Evolutionary conservation across 2,113 vertebrate species (phyloP).

Genomic region (Peromyscus maniculatus): DNA sequence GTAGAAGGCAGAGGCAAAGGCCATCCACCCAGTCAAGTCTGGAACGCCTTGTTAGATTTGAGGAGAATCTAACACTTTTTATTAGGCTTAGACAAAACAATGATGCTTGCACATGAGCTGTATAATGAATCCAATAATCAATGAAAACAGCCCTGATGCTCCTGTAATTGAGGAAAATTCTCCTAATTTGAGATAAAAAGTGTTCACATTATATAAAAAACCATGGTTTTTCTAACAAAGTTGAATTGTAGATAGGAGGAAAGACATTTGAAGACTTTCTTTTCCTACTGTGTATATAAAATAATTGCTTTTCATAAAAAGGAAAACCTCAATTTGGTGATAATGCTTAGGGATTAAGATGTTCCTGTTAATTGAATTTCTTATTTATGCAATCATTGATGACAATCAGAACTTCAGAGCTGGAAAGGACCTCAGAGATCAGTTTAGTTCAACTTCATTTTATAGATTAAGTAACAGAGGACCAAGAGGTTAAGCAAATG

Average conservation of each 20-base stretch:
- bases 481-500: constrained; percentile 76
- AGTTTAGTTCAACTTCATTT: constrained; percentile 72
- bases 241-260: constrained; percentile 23
- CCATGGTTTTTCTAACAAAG: constrained; percentile 42
- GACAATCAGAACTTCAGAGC: constrained; percentile 75
- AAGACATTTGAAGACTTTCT: constrained; percentile 51
- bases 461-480: constrained; percentile 75
- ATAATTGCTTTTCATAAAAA: constrained; percentile 75
- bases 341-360: constrained; percentile 77
- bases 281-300: constrained; percentile 74
- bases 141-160: background rate
- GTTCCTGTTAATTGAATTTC: constrained; percentile 80
- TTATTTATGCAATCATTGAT: constrained; percentile 78
- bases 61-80: background rate
- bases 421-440: constrained; percentile 68
- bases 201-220: background rate
- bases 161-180: background rate
- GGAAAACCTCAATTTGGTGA: constrained; percentile 74
- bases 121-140: background rate
- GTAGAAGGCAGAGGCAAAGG: background rate
- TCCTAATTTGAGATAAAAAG: background rate
- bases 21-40: background rate
- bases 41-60: background rate
- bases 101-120: background rate
- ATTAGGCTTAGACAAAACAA: background rate